Percentiles rank a stretch among this genome's conserved stretches.
These are phyloP conservation scores for Boulengeromyrus knoepffleri DNA, from an alignment of 2,113 vertebrate species.

Conservation along the genomic window DNA sequence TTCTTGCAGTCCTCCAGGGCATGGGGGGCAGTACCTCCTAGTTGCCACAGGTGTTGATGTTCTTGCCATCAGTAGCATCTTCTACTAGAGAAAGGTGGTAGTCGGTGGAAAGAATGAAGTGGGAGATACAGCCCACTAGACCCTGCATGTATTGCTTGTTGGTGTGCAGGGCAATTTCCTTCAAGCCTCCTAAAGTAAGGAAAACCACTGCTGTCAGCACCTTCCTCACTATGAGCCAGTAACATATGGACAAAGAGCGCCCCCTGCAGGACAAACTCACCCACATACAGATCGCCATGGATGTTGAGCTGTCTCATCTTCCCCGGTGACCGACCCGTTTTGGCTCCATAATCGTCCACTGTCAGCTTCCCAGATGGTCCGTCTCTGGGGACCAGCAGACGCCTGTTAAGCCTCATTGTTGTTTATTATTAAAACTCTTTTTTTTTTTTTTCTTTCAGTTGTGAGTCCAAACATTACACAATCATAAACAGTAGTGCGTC, in stretches of 20 bases:
- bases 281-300: constrained; percentile 64
- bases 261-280: constrained; percentile 47
- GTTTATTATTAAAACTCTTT: background rate
- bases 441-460: background rate
- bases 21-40: background rate
- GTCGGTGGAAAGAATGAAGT: constrained; percentile 68
- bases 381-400: constrained; percentile 51
- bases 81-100: constrained; percentile 70
- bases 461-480: background rate
- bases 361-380: constrained; percentile 73
- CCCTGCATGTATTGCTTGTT: constrained; percentile 66
- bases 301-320: constrained; percentile 75
- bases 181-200: constrained; percentile 64
- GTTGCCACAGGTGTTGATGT: constrained; percentile 70
- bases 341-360: constrained; percentile 70
- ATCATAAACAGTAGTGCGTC: background rate
- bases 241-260: background rate
- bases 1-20: background rate
- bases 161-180: constrained; percentile 66
- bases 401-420: background rate
- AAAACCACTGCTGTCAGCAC: background rate
- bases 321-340: constrained; percentile 68
- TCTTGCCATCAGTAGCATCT: constrained; percentile 66
- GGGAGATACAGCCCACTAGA: constrained; percentile 75
- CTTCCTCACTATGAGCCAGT: background rate